Evolutionary conservation across 2,113 vertebrate species (phyloP).

Genomic region (Zosterops borbonicus): DNA sequence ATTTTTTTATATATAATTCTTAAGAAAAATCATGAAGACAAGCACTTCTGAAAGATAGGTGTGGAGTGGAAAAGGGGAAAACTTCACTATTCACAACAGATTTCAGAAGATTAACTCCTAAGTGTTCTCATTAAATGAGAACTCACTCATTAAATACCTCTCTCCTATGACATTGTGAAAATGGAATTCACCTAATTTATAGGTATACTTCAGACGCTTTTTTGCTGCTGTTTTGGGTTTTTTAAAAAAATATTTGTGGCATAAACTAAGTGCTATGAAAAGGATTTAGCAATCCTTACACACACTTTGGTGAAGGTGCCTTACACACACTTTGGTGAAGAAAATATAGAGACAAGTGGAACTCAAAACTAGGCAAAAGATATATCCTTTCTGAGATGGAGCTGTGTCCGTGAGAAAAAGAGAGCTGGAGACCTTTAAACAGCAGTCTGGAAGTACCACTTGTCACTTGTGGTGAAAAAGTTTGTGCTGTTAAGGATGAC

Average conservation of each 20-base stretch:
- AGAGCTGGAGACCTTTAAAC: neutral
- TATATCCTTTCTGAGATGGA: neutral
- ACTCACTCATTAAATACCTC: neutral
- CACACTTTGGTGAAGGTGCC: neutral
- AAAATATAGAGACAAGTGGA: neutral
- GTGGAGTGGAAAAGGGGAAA: neutral
- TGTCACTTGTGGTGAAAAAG: neutral
- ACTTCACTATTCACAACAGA: neutral
- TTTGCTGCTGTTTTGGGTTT: neutral
- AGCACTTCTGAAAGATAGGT: neutral
- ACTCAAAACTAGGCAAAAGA: neutral
- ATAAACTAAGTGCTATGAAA: neutral
- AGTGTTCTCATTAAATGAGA: neutral
- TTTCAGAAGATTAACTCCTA: neutral
- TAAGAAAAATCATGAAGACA: neutral
- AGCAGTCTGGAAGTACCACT: neutral
- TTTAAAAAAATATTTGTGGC: neutral
- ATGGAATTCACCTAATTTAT: neutral
- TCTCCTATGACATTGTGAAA: neutral
- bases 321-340: neutral
- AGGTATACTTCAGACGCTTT: neutral
- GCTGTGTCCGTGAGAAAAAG: neutral
- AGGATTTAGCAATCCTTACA: neutral
- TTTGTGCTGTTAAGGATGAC: slow-evolving; percentile 19
- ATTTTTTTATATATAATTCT: neutral